These are phyloP conservation scores for Clepsis dumicolana DNA, from an alignment of 2,888 invertebrate genomes.

Conservation along the genomic window DNA sequence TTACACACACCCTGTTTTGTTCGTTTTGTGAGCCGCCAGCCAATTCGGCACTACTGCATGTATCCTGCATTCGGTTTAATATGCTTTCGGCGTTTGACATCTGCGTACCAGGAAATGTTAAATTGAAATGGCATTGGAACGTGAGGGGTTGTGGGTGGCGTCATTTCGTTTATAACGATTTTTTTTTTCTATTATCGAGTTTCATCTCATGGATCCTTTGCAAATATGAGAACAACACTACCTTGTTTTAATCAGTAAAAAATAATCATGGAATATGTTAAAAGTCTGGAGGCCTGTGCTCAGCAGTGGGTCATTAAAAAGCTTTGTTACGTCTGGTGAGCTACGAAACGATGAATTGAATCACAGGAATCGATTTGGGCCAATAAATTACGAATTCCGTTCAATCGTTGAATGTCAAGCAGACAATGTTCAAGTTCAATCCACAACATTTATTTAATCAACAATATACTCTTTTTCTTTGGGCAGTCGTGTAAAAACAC, in stretches of 20 bases:
- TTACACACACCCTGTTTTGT: slow-evolving; percentile 55
- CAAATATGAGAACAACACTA: background rate
- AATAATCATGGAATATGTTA: too few relatives aligned
- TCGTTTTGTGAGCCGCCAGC: slow-evolving; percentile 50
- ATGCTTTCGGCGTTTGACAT: slow-evolving; percentile 41
- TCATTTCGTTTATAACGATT: background rate
- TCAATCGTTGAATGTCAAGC: too few relatives aligned
- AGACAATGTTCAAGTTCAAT: too few relatives aligned
- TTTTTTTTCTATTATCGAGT: background rate
- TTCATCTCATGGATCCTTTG: background rate
- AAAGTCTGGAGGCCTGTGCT: too few relatives aligned
- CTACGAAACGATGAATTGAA: too few relatives aligned
- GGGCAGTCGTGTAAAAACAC: background rate
- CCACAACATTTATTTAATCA: too few relatives aligned
- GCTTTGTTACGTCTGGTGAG: too few relatives aligned
- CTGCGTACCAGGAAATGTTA: slow-evolving; percentile 21
- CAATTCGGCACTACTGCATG: slow-evolving; percentile 47
- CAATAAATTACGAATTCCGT: too few relatives aligned
- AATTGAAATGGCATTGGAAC: slow-evolving; percentile 30
- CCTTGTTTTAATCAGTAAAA: background rate
- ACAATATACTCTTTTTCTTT: too few relatives aligned
- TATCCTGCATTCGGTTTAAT: slow-evolving; percentile 46
- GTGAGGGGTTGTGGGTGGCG: background rate
- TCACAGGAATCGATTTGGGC: too few relatives aligned
- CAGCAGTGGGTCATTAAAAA: too few relatives aligned